A percentile compares a stretch with the other conserved stretches of the same genome.
Conservation (phyloP, 2,113 vertebrate species). For the Glaucomys volans region DNA sequence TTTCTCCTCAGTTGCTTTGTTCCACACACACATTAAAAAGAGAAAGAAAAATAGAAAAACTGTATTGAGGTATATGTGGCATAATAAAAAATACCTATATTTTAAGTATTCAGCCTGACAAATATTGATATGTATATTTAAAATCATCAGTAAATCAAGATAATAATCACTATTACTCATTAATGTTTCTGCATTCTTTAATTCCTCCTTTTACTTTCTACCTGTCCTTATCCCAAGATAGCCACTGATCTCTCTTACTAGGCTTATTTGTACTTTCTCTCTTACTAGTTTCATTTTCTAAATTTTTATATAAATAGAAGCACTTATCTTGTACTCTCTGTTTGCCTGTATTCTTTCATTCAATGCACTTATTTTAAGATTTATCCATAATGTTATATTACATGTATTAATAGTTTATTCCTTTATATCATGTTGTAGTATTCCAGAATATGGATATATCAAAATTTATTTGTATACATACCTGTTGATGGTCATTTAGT, state of each 20-base stretch:
- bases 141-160: neutral
- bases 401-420: neutral
- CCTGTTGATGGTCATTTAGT: constrained; percentile 39
- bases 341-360: neutral
- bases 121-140: neutral
- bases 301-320: neutral
- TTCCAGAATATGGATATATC: neutral
- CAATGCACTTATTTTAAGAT: constrained; percentile 33
- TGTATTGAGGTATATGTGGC: neutral
- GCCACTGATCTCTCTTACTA: constrained; percentile 18
- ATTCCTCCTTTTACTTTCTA: neutral
- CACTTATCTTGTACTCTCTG: neutral
- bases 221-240: neutral
- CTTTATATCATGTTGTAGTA: neutral
- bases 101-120: neutral
- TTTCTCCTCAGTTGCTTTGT: neutral
- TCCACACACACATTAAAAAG: neutral
- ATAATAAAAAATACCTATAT: neutral
- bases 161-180: neutral
- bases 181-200: neutral
- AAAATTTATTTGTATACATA: neutral
- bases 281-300: neutral
- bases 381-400: neutral
- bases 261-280: neutral
- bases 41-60: neutral